Percentiles rank a stretch among this genome's conserved stretches.
These are phyloP conservation scores for Acleris emargana DNA, from an alignment of 2,888 invertebrate genomes.

Conservation along the genomic window DNA sequence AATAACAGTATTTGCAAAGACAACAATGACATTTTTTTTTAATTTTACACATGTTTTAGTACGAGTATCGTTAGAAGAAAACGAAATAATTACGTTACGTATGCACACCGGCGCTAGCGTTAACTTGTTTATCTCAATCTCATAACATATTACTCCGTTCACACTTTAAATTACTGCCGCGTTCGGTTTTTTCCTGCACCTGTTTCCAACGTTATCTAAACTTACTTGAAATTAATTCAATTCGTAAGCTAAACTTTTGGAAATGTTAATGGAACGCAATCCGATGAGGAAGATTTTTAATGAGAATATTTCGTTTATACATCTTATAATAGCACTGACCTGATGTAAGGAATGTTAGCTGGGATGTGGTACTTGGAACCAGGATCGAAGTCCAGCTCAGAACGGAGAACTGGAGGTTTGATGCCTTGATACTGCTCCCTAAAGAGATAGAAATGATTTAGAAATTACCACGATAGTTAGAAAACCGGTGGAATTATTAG, in stretches of 20 bases:
- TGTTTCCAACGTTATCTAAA: too few relatives aligned
- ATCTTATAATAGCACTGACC: constrained; percentile 84
- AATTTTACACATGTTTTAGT: constrained; percentile 1
- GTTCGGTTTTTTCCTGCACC: not conserved
- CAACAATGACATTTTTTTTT: not conserved
- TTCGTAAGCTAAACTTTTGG: too few relatives aligned
- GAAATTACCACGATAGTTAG: too few relatives aligned
- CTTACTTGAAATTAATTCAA: too few relatives aligned
- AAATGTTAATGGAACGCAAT: too few relatives aligned
- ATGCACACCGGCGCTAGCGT: not conserved
- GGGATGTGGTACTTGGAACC: constrained; percentile 97
- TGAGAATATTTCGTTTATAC: not conserved
- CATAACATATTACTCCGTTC: not conserved
- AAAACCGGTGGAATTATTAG: too few relatives aligned
- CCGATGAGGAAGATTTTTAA: too few relatives aligned
- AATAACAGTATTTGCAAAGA: not conserved
- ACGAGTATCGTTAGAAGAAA: constrained; percentile 5
- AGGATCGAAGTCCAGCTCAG: constrained; percentile 95
- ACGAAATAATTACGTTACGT: constrained; percentile 25
- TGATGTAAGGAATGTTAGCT: constrained; percentile 94
- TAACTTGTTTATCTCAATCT: constrained; percentile 4
- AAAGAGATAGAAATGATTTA: constrained; percentile 45
- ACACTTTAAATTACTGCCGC: not conserved
- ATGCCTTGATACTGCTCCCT: constrained; percentile 93
- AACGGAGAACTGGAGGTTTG: constrained; percentile 92